Evolutionary conservation across 2,888 invertebrate species (phyloP).

Genomic region (Strigamia transsilvanica): DNA sequence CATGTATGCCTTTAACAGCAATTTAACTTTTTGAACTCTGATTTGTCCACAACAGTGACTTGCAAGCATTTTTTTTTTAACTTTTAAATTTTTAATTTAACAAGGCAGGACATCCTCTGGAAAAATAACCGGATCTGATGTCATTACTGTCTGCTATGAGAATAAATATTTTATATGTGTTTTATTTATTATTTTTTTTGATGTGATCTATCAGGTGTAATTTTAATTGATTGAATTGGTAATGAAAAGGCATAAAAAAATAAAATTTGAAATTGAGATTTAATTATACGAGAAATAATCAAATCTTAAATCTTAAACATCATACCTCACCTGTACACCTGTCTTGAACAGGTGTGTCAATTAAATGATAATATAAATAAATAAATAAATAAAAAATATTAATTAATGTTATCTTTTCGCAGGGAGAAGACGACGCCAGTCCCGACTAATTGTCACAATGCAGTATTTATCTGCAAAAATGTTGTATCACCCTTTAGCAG

Average conservation of each 20-base stretch:
- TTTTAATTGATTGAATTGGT: neutral
- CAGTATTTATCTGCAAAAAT: slow-evolving; percentile 50
- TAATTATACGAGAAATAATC: neutral
- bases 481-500: slow-evolving; percentile 41
- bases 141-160: slow-evolving; percentile 17
- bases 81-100: slow-evolving; percentile 1
- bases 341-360: slow-evolving; percentile 24
- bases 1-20: neutral
- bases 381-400: neutral
- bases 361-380: neutral
- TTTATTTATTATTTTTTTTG: neutral
- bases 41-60: slow-evolving; percentile 12
- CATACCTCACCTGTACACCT: neutral
- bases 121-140: slow-evolving; percentile 39
- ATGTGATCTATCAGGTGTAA: slow-evolving; percentile 22
- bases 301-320: too few relatives aligned
- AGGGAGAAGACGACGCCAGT: slow-evolving; percentile 48
- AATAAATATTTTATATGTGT: slow-evolving; percentile 38
- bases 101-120: slow-evolving; percentile 41
- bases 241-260: too few relatives aligned
- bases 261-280: slow-evolving; percentile 4
- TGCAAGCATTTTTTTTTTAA: neutral
- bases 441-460: slow-evolving; percentile 50
- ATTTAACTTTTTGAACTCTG: neutral
- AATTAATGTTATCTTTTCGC: neutral